Evolutionary conservation across 2,797 vertebrate genomes (phyloP), one percentile per base, ranked within the genome.

Genomic region (Dendrocincla tyrannina): DNA sequence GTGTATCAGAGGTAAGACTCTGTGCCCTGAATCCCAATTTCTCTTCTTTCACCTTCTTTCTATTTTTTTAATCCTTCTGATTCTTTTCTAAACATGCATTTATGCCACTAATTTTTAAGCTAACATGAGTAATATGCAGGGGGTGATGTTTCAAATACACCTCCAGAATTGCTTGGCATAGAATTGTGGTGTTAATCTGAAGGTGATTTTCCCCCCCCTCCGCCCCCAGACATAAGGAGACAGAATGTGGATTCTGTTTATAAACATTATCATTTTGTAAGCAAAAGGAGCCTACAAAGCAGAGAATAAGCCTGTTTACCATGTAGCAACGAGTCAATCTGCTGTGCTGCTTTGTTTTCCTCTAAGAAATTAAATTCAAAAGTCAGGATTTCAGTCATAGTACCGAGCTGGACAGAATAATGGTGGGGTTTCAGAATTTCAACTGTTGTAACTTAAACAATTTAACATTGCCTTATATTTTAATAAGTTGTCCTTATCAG

Each of bases 241-340:
- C 82, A 87, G 72, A 92, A 84, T 74, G 79, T 83, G 55, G 50
- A 79, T 93, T 89, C 44, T 82, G 63, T 91, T 91, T 66, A 66
- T 87, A 92, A 97, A 62, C 85, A 47, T 56, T n/a, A 56, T 56
- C 2, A 24, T 86, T 89, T 76, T 72, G 32, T 89, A 89, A 88
- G 66, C 32, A 79, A 67, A 55, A 80, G 49, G 44, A 66, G 9
- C 23, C 17, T 88, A 9, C 27, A 73, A 60, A 91, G 46, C 50
- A 17, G 18, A 42, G 70, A 83, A 66, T 77, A 59, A 93, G 35
- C 76, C 28, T 79, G 16, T 88, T 94, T 84, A 41, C 66, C 4
- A 1, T 47, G 42, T 74, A 59, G 46, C 15, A 76, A 3, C 7
- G 28, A 90, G 60, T 74, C 72, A 53, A n/a, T 41, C 37, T 75